These are phyloP conservation scores for Macaria liturata DNA, from an alignment of 2,888 invertebrate species.

Conservation along the genomic window DNA sequence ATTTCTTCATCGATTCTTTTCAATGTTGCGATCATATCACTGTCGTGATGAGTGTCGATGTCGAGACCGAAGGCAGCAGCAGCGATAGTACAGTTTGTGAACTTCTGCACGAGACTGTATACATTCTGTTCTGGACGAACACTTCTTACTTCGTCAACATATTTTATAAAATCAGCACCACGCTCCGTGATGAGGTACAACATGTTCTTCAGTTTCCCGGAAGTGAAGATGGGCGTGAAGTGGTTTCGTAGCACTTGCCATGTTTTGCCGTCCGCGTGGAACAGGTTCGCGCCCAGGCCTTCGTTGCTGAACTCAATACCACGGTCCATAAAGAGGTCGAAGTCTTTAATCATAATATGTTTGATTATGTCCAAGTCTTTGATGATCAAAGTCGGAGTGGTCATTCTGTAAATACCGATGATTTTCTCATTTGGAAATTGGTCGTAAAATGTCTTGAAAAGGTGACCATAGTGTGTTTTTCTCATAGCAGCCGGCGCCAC, in stretches of 20 bases:
- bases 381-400: constrained; percentile 49
- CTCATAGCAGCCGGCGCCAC: constrained; percentile 41
- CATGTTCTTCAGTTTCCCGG: constrained; percentile 63
- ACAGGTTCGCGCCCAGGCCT: constrained; percentile 53
- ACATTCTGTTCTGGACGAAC: constrained; percentile 42
- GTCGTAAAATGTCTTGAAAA: constrained; percentile 46
- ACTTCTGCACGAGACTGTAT: constrained; percentile 44
- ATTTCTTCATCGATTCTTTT: constrained; percentile 31
- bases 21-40: constrained; percentile 30
- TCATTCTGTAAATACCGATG: constrained; percentile 56
- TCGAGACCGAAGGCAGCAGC: constrained; percentile 55
- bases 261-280: constrained; percentile 52
- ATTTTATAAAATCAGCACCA: constrained; percentile 44
- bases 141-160: constrained; percentile 32
- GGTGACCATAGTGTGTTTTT: constrained; percentile 37
- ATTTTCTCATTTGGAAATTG: constrained; percentile 54
- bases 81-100: constrained; percentile 47
- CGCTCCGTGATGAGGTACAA: constrained; percentile 51
- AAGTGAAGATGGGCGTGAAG: constrained; percentile 58
- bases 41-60: constrained; percentile 37
- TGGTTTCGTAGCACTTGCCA: constrained; percentile 53
- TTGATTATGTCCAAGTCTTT: constrained; percentile 59
- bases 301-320: constrained; percentile 49
- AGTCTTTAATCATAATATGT: constrained; percentile 58
- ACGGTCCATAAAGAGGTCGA: constrained; percentile 53